Evolutionary conservation across 2,888 invertebrate genomes (phyloP).

Genomic region (Eristalis arbustorum): DNA sequence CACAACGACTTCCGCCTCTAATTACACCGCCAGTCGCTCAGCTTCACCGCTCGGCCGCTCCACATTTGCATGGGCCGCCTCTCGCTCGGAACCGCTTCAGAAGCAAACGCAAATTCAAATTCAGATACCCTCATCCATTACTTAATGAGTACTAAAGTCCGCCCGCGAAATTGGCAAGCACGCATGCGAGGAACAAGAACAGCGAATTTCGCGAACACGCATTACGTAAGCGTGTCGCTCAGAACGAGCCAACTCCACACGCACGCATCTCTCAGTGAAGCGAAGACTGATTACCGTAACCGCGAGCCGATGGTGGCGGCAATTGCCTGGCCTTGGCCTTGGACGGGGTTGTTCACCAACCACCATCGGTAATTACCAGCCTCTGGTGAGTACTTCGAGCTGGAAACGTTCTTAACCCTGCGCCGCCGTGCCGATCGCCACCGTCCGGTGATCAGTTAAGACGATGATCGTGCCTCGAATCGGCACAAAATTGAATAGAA

Average conservation of each 20-base stretch:
- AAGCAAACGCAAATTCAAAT: not conserved
- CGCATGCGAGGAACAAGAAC: not conserved
- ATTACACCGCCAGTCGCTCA: not conserved
- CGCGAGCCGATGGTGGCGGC: not conserved
- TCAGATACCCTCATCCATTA: no score
- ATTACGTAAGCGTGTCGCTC: not conserved
- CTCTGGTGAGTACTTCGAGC: not conserved
- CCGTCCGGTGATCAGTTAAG: not conserved
- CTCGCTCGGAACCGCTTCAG: not conserved
- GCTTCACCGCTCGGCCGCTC: not conserved
- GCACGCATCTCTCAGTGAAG: not conserved
- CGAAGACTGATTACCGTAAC: not conserved
- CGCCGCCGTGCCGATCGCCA: not conserved
- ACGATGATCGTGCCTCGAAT: not conserved
- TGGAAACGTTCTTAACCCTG: not conserved
- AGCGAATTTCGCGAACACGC: not conserved
- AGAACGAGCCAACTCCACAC: not conserved
- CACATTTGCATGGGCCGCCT: not conserved
- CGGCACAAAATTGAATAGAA: not conserved
- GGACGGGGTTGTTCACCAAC: not conserved
- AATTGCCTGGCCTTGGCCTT: not conserved
- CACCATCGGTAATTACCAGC: not conserved
- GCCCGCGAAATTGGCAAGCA: not conserved
- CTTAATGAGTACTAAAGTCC: not conserved
- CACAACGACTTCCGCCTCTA: conserved; percentile 9